Evolutionary conservation across 2,113 vertebrate genomes (phyloP), one percentile per base, ranked within the genome.

Genomic region (Aleadryas rufinucha): DNA sequence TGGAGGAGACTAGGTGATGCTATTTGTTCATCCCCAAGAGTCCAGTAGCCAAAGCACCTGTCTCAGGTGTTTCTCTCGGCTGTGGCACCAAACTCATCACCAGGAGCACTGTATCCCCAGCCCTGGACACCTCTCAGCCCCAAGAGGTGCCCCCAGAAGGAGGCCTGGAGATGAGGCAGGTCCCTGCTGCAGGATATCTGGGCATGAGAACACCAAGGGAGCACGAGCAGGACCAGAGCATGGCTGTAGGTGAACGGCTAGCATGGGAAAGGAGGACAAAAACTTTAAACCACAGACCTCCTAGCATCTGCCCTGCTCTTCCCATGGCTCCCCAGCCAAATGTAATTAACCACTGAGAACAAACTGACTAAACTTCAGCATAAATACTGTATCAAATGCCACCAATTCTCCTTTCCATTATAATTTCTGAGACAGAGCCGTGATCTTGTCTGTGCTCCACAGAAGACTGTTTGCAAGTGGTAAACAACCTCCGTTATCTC

Each of bases 171-270:
- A 53, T 42, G 14, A 49, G 26, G 18, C 42, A 77, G 23, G 33
- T 69, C 13, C 45, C 26, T 4, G 2, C 35, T 42, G 23, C 0
- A 0, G 26, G 16, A 44, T 9, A 69, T 6, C 26, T 44, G 50
- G 22, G 15, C 39, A 8, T 0, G 1, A 33, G 45, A 49, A n/a
- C 35, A 47, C 23, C 0, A 0, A 84, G 33, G 27, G 45, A 65
- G 41, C 60, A 31, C 23, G 23, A 70, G 37, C 41, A 75, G 49
- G 10, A 93, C 1, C 2, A 20, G 12, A 88, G 14, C 68, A 45
- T 2, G 24, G 41, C 31, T 61, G 28, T 7, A 78, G 31, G 15
- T 2, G 1, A 70, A 70, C 3, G 26, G 13, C 37, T 53, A 9
- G 8, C 41, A 8, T 33, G 24, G 17, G 16, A 82, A 76, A 85